Conservation (phyloP, 1,140 invertebrate genomes). For the Fopius arisanus region DNA sequence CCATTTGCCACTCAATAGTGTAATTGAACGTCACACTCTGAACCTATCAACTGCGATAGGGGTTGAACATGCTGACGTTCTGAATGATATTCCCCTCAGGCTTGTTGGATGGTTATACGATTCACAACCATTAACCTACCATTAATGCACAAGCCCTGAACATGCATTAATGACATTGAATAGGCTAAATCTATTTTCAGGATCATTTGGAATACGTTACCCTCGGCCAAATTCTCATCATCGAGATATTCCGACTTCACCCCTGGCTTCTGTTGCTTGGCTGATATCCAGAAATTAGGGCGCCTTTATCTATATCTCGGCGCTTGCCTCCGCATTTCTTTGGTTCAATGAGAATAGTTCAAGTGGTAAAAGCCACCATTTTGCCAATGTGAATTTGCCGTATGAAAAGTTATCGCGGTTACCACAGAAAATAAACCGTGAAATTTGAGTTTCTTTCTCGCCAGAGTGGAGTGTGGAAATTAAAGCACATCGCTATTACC, state of each 20-base stretch:
- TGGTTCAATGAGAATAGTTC: constrained; percentile 20
- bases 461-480: background rate
- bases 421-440: background rate
- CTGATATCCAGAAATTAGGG: constrained; percentile 26
- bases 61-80: background rate
- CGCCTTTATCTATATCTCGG: background rate
- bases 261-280: constrained; percentile 10
- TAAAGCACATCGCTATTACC: background rate
- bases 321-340: constrained; percentile 11
- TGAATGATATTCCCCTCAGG: background rate
- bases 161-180: constrained; percentile 7
- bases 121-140: background rate
- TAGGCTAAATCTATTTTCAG: background rate
- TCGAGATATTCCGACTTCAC: background rate
- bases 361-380: constrained; percentile 9
- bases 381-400: background rate
- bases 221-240: background rate
- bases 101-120: background rate
- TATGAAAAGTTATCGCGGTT: constrained; percentile 23
- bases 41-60: background rate
- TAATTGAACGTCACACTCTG: background rate
- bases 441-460: constrained; percentile 10
- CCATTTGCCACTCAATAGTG: no score
- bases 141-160: background rate
- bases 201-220: background rate